Base-by-base conservation (phyloP, 2,113 vertebrate species). In the Leptobrachium ailaonicum region DNA sequence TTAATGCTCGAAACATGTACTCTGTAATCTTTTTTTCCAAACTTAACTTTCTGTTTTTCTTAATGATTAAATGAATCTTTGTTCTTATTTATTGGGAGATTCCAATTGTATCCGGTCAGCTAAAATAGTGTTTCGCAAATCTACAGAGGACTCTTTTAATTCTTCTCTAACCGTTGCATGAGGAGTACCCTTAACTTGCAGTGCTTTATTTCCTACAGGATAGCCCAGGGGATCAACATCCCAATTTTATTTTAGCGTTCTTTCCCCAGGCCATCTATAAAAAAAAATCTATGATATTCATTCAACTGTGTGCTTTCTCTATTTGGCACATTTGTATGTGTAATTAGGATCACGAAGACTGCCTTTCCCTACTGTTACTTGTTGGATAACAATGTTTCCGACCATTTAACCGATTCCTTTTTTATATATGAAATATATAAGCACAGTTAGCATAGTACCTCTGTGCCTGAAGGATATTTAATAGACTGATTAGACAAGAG, bases 341-440 rank as follows among this genome's bases (percentile, higher is more conserved):
- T 14, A 53, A 53, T n/a, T 50, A 14, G 32, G 45, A n/a, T 50
- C 45, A 3, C 14, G 40, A 53, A 40, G 66, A 68, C 10, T 68
- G 66, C 41, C 66, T 42, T 67, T 20, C 41, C 44, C 45, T 32
- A 53, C 69, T 71, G 69, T 71, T 70, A 4, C 43, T 45, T 70
- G 44, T 70, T 13, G 40, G 3, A 70, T 13, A 45, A 70, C 67
- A 70, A 32, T 7, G 67, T 45, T 70, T 41, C n/a, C 44, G 12
- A 47, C 67, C 67, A 45, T 44, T 13, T 12, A 70, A 70, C 67
- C 4, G 41, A 47, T 70, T 70, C 45, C 44, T 47, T 45, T n/a
- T 44, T 70, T n/a, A n/a, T 70, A 45, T 70, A 20, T 67, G 41
- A 14, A 70, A 45, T 14, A 44, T 70, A 45, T 13, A 67, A 41